These are phyloP conservation scores for Drosophila mimica DNA, from an alignment of 2,888 invertebrate species.

Conservation along the genomic window DNA sequence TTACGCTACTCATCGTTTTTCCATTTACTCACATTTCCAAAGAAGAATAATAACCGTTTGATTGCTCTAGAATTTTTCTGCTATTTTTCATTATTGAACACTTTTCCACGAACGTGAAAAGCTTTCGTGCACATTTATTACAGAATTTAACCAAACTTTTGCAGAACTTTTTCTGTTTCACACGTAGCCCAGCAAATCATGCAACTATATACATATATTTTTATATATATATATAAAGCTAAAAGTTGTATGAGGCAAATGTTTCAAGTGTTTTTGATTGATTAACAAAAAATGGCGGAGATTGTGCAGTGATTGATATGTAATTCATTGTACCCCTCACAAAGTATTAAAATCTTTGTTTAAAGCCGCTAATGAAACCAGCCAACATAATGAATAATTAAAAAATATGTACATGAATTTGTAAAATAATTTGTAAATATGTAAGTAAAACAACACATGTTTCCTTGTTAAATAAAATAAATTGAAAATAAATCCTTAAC, in stretches of 20 bases:
- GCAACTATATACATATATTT: too few relatives aligned
- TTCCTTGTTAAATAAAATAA: not conserved
- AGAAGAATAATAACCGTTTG: conserved; percentile 27
- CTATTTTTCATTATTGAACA: conserved; percentile 20
- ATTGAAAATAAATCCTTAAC: not conserved
- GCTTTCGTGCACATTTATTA: conserved; percentile 31
- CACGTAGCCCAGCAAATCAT: conserved; percentile 37
- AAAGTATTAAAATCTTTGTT: not conserved
- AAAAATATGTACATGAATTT: not conserved
- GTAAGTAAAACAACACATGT: not conserved
- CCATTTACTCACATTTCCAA: conserved; percentile 25
- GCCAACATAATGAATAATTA: not conserved
- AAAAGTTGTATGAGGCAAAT: conserved; percentile 10
- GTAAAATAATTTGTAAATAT: not conserved
- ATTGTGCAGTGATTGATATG: conserved; percentile 6
- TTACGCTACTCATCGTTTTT: not conserved
- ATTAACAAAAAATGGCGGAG: conserved; percentile 37
- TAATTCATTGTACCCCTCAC: conserved; percentile 2
- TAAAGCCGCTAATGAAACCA: not conserved
- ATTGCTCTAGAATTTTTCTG: conserved; percentile 21
- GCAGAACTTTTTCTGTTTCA: conserved; percentile 41
- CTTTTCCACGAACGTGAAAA: conserved; percentile 40
- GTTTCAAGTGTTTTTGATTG: conserved; percentile 53
- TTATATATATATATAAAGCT: conserved; percentile 1
- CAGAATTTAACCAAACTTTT: conserved; percentile 21